Evolutionary conservation across 2,888 invertebrate species (phyloP), one percentile per base, ranked within the genome.

Genomic region (Troides oblongomaculatus): DNA sequence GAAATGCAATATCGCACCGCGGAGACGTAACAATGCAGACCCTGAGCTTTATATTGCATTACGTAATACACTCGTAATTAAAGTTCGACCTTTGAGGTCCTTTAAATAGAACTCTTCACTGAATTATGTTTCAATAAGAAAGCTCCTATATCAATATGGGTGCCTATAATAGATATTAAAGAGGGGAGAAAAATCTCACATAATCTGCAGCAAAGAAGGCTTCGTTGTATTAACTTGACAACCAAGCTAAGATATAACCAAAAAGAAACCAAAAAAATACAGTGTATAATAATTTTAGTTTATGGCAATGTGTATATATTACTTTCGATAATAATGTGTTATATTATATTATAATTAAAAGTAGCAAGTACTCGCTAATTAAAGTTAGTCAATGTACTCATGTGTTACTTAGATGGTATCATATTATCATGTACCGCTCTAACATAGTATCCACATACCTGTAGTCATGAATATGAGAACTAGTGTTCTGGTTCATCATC

Each of bases 1-100:
- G 70, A 70, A 70, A 70, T 70, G 66, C 63, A 70, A 70, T 70
- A 70, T 63, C 30, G 56, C 70, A 56, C 57, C n/a, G 53, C 39
- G 43, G 43, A 70, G 65, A 69, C 50, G 61, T 53, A 67, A 63
- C 70, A 61, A 66, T 56, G 62, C 30, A 53, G 14, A 64, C 39
- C 25, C 25, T 18, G 39, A 58, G 63, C n/a, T 60, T 21, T n/a
- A 59, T 64, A 64, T 60, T 21, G 39, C 62, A 50, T 64, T 66
- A 60, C 53, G 63, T 60, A 58, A 66, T 25, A 21, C 23, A 23
- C 59, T n/a, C 66, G 36, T 67, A 63, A 70, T 70, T 70, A 70
- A 64, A 64, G 56, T 8, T 57, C 21, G 17, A 50, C 18, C 14
- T 50, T 17, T 50, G 12, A 18, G 46, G 10, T 46, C 30, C 30